These are phyloP conservation scores for Apostichopus leukothele DNA, from an alignment of 53 echinoderm and acorn worm species.

Conservation along the genomic window DNA sequence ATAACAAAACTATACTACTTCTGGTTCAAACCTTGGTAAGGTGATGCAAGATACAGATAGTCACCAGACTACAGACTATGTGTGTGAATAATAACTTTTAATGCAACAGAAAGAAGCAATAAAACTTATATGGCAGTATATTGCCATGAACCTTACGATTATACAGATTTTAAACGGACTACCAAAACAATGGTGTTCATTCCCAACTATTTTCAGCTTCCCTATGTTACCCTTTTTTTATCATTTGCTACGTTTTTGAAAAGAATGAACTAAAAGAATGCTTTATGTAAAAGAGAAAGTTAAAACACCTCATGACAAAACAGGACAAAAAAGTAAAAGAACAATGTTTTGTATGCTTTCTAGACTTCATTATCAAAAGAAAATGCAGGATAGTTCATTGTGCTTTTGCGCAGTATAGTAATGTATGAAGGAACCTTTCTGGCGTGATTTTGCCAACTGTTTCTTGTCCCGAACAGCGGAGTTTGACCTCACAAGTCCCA, in stretches of 20 bases:
- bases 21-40: too few species aligned
- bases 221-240: not conserved
- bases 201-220: too few species aligned
- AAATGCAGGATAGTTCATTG: not conserved
- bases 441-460: slow-evolving; percentile 27
- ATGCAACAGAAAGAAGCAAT: too few species aligned
- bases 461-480: slow-evolving; percentile 46
- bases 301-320: not conserved
- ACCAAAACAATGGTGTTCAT: too few species aligned
- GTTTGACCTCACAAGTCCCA: slow-evolving; percentile 25
- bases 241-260: not conserved
- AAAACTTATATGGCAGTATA: too few species aligned
- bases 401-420: not conserved
- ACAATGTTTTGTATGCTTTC: not conserved
- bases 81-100: too few species aligned
- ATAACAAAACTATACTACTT: not conserved
- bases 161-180: too few species aligned
- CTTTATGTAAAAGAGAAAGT: too few species aligned
- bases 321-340: not conserved
- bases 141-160: too few species aligned
- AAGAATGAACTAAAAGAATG: not conserved
- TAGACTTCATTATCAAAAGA: not conserved
- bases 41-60: not conserved
- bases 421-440: slow-evolving; percentile 19
- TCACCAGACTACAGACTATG: not conserved